Conservation (phyloP, 2,113 vertebrate genomes). For the Myocastor coypus region DNA sequence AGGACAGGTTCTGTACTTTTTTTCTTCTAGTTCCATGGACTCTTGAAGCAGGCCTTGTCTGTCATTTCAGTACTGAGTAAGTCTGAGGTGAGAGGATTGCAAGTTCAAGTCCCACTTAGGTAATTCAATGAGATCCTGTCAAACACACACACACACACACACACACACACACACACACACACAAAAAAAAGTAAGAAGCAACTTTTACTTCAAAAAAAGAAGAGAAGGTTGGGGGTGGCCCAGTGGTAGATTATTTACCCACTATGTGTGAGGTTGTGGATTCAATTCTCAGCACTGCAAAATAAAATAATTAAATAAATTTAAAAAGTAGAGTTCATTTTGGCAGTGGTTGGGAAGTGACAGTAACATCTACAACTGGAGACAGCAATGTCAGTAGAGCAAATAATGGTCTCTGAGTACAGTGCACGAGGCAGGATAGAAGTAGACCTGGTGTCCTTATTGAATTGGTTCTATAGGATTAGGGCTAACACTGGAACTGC, state of each 20-base stretch:
- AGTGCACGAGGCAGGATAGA: background rate
- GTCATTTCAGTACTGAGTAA: background rate
- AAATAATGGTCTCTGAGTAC: background rate
- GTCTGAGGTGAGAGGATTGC: background rate
- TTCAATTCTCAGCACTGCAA: background rate
- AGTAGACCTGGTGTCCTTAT: background rate
- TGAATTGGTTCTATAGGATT: background rate
- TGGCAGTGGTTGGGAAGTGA: background rate
- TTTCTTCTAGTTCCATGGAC: slow-evolving; percentile 16
- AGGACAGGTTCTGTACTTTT: background rate
- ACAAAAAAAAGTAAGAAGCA: background rate
- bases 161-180: too few relatives aligned
- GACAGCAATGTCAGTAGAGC: background rate
- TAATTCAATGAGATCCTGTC: background rate
- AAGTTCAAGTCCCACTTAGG: background rate
- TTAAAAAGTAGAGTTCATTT: background rate
- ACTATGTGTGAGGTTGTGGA: background rate
- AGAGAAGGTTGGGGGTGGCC: too few relatives aligned
- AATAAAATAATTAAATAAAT: background rate
- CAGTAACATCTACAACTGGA: background rate
- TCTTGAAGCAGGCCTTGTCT: background rate
- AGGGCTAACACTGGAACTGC: background rate
- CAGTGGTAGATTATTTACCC: background rate
- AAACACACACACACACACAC: too few relatives aligned
- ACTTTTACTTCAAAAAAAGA: background rate